Evolutionary conservation across 2,888 invertebrate species (phyloP).

Genomic region (Drosophila phalerata): DNA sequence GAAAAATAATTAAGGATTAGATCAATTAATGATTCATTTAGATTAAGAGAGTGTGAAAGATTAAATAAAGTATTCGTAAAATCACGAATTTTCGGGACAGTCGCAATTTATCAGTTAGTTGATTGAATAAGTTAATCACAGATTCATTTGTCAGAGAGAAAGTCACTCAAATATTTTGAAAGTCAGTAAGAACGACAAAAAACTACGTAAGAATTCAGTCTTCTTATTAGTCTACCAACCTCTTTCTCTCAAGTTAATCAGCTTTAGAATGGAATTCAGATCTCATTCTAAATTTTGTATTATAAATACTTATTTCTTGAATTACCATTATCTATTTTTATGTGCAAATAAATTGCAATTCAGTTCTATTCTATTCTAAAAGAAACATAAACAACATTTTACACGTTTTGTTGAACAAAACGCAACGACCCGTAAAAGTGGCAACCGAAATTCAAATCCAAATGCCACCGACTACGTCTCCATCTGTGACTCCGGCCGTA

Average conservation of each 20-base stretch:
- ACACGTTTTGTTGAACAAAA: slow-evolving; percentile 43
- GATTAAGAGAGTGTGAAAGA: neutral
- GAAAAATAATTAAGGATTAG: neutral
- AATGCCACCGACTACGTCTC: neutral
- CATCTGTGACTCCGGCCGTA: slow-evolving; percentile 13
- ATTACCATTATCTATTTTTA: slow-evolving; percentile 16
- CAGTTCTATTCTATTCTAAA: slow-evolving; percentile 5
- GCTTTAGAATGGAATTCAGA: too few species aligned
- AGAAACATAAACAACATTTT: slow-evolving; percentile 64
- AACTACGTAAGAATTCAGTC: too few species aligned
- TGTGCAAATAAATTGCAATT: slow-evolving; percentile 38
- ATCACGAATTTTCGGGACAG: too few species aligned
- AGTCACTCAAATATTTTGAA: too few species aligned
- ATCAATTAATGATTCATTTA: neutral
- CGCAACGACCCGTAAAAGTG: slow-evolving; percentile 35
- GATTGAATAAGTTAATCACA: too few species aligned
- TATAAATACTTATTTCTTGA: neutral
- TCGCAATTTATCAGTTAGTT: too few species aligned
- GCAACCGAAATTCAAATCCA: slow-evolving; percentile 26
- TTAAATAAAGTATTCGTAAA: too few species aligned
- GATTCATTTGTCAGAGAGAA: too few species aligned
- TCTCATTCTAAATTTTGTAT: neutral
- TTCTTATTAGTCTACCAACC: neutral
- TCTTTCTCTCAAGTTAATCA: too few species aligned
- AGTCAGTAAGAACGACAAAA: too few species aligned